Evolutionary conservation across 2,888 invertebrate species (phyloP).

Genomic region (Geophilus truncorum): DNA sequence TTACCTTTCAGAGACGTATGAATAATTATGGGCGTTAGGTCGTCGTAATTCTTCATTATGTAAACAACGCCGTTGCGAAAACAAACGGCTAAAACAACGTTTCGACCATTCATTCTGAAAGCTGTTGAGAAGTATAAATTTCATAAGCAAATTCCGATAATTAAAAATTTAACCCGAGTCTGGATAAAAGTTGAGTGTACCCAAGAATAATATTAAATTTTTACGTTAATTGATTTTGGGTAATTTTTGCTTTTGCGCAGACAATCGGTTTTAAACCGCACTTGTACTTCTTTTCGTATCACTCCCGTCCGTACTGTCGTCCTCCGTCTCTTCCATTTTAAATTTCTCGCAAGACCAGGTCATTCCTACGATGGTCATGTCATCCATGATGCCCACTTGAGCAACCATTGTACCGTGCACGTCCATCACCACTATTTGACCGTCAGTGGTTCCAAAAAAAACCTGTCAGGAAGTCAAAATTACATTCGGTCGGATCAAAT

Average conservation of each 20-base stretch:
- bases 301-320: constrained; percentile 35
- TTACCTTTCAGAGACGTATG: constrained; percentile 60
- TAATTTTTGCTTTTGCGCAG: too few species aligned
- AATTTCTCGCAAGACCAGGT: constrained; percentile 97
- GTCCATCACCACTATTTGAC: constrained; percentile 94
- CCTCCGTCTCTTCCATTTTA: constrained; percentile 79
- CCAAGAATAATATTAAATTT: too few species aligned
- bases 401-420: constrained; percentile 91
- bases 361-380: constrained; percentile 83
- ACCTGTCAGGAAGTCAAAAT: constrained; percentile 55
- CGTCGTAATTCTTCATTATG: constrained; percentile 84
- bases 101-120: constrained; percentile 48
- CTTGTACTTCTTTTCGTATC: not conserved
- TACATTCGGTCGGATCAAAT: not conserved
- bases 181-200: too few species aligned
- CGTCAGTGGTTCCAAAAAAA: constrained; percentile 90
- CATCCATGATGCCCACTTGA: constrained; percentile 73
- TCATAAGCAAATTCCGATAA: too few species aligned
- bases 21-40: constrained; percentile 82
- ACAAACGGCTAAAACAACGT: constrained; percentile 78
- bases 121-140: not conserved
- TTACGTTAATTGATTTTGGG: too few species aligned
- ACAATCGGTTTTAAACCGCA: too few species aligned
- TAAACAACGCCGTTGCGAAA: constrained; percentile 86
- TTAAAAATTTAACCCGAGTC: too few species aligned